A percentile compares a stretch with the other conserved stretches of the same genome.
These are phyloP conservation scores for Hofmannophila pseudospretella DNA, from an alignment of 2,888 invertebrate genomes.

Conservation along the genomic window DNA sequence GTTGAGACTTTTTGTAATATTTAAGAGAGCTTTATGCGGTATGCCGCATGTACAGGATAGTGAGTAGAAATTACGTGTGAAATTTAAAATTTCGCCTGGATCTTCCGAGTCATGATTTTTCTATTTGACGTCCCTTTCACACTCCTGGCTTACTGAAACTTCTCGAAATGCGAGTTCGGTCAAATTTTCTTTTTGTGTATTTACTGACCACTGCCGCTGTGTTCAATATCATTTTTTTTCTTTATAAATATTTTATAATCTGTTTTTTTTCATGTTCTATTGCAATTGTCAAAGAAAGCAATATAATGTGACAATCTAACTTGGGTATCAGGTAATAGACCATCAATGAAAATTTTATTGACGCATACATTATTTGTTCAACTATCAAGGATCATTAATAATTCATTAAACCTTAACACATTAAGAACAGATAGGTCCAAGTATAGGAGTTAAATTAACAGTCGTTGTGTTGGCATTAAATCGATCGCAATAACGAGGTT, in stretches of 20 bases:
- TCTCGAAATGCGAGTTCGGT: no score
- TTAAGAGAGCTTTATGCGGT: constrained; percentile 75
- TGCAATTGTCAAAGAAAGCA: no score
- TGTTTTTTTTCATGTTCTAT: no score
- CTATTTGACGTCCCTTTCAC: constrained; percentile 31
- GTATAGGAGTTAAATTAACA: constrained; percentile 6
- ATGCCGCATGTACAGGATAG: constrained; percentile 61
- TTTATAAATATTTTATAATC: no score
- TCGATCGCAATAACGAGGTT: constrained; percentile 9
- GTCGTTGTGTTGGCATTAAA: constrained; percentile 5
- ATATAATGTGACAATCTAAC: no score
- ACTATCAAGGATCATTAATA: background rate
- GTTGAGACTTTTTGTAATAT: constrained; percentile 71
- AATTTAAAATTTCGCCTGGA: constrained; percentile 69
- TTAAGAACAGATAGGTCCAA: background rate
- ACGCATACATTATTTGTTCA: no score
- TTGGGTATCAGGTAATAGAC: no score
- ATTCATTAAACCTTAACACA: background rate
- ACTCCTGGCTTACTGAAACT: constrained; percentile 31
- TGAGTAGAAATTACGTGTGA: constrained; percentile 50
- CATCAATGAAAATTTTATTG: no score
- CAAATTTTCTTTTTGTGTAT: no score
- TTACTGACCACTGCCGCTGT: no score
- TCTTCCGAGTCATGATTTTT: constrained; percentile 50
- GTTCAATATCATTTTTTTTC: no score